Evolutionary conservation across 2,113 vertebrate species (phyloP), one percentile per base, ranked within the genome.

Genomic region (Cochlearius cochlearius): DNA sequence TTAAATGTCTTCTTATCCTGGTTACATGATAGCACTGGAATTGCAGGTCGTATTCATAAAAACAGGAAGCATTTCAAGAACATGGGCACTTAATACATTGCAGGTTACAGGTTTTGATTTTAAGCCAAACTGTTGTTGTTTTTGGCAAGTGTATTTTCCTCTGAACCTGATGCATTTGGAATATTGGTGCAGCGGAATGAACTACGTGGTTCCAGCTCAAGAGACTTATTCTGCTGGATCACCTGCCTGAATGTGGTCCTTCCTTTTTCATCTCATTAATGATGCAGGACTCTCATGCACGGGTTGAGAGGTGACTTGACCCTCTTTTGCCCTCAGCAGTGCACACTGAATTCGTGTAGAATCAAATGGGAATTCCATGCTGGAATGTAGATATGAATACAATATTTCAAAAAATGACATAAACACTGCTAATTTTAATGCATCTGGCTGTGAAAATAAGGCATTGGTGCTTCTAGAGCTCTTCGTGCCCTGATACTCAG

Each of bases 1-100:
- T 94, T 4, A 88, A 67, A 83, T 67, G 16, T 45, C 63, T 58
- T 86, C 69, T 94, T 95, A 67, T 92, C 60, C 80, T 62, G 32
- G 56, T 78, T 94, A 89, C 68, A 55, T 78, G 77, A 86, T 80
- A 93, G 41, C 20, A 72, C 71, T 96, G 92, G 75, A 93, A 49
- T 38, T 90, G 69, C 64, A 52, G 50, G 67, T 82, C 88, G 30
- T 68, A 56, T 50, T 90, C 92, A 53, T 58, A 80, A 92, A 89
- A 82, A 30, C 67, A 91, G 89, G 90, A 97, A 96, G 27, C 56
- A 69, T 92, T 95, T 94, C 83, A 94, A 95, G 92, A 90, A 74
- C 52, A 26, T 47, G 83, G 92, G 43, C 64, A 76, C 88, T 87
- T 87, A 80, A 91, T 53, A 71, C 43, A 19, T 36, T 81, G 39